Percentiles rank a stretch among this genome's conserved stretches.
Evolutionary conservation across 2,797 vertebrate genomes (phyloP).

Genomic region (Eleutherodactylus coqui): DNA sequence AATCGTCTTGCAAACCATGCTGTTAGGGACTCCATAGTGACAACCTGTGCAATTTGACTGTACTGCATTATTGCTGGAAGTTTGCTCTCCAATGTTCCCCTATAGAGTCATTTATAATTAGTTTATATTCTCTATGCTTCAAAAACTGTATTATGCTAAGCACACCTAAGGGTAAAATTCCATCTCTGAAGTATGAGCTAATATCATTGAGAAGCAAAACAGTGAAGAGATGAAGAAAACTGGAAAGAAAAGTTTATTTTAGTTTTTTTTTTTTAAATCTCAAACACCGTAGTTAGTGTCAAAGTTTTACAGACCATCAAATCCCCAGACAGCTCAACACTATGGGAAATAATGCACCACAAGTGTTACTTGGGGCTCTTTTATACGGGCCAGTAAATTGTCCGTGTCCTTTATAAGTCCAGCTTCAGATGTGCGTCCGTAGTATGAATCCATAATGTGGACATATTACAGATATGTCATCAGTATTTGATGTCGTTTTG

Average conservation of each 20-base stretch:
- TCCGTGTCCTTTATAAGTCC: too few species aligned
- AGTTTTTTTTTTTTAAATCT: background rate
- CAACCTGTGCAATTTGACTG: constrained; percentile 29
- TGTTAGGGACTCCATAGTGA: constrained; percentile 30
- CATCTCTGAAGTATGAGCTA: constrained; percentile 31
- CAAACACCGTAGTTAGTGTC: background rate
- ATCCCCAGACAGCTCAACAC: background rate
- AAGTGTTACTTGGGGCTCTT: too few species aligned
- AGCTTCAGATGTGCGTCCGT: too few species aligned
- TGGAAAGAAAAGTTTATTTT: background rate
- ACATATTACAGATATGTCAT: too few species aligned
- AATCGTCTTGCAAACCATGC: constrained; percentile 18
- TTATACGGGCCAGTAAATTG: too few species aligned
- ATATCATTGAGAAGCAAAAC: constrained; percentile 36
- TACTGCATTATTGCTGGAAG: constrained; percentile 21
- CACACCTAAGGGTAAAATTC: constrained; percentile 51
- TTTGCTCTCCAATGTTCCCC: constrained; percentile 29
- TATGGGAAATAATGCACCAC: background rate
- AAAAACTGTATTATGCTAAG: constrained; percentile 44
- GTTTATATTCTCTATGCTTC: constrained; percentile 44
- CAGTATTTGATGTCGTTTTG: too few species aligned
- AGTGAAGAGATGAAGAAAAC: constrained; percentile 10
- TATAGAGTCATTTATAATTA: constrained; percentile 48
- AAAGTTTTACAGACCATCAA: background rate
- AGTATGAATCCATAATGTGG: too few species aligned